A percentile compares a stretch with the other conserved stretches of the same genome.
Evolutionary conservation across 2,113 vertebrate genomes (phyloP).

Genomic region (Platichthys flesus): DNA sequence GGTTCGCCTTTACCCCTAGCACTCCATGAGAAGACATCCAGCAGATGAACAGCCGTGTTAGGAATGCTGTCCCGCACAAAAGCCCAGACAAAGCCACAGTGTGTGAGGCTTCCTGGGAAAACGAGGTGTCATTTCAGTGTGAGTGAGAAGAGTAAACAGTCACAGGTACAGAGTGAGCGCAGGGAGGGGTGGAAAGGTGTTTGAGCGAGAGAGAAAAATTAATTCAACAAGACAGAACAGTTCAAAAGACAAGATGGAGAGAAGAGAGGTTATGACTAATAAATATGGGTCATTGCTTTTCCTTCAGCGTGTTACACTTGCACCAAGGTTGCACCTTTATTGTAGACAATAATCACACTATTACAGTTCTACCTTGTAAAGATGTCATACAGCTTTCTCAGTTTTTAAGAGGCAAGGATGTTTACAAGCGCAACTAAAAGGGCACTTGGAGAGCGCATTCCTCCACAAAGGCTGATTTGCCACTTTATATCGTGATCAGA

Average conservation of each 20-base stretch:
- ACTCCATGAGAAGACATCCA: constrained; percentile 44
- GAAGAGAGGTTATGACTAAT: constrained; percentile 8
- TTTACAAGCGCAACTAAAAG: no score
- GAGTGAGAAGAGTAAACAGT: constrained; percentile 66
- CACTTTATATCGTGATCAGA: background rate
- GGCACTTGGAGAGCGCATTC: background rate
- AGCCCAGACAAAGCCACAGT: constrained; percentile 66
- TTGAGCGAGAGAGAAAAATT: constrained; percentile 4
- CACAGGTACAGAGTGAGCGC: constrained; percentile 52
- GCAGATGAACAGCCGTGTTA: constrained; percentile 57
- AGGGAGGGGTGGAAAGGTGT: constrained; percentile 11
- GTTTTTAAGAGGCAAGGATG: background rate
- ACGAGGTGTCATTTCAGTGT: constrained; percentile 47
- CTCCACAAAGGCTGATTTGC: background rate
- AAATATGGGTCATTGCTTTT: constrained; percentile 1
- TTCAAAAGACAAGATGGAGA: background rate
- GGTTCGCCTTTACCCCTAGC: background rate
- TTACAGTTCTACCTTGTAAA: background rate
- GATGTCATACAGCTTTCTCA: background rate
- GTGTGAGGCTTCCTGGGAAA: constrained; percentile 56
- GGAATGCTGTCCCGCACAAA: constrained; percentile 68
- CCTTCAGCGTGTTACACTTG: constrained; percentile 7
- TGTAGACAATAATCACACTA: constrained; percentile 29
- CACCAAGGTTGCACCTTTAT: constrained; percentile 1
- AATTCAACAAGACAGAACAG: constrained; percentile 5